Conservation (phyloP, 1,140 invertebrate genomes). For the Leptinotarsa lineolata region DNA sequence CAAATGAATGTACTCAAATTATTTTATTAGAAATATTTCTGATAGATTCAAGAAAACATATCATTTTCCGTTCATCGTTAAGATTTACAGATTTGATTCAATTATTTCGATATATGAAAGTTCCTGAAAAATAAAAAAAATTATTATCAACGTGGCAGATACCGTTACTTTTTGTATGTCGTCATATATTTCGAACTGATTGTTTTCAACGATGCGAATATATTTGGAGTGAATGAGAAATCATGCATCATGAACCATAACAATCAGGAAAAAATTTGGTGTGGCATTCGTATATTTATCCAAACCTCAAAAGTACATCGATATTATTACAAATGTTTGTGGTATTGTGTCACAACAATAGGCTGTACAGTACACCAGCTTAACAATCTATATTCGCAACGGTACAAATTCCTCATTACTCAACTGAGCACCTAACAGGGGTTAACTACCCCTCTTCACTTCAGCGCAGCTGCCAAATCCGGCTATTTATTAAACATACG, state of each 20-base stretch:
- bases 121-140: too few species aligned
- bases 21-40: too few species aligned
- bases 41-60: too few species aligned
- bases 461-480: constrained; percentile 49
- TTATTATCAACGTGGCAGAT: too few species aligned
- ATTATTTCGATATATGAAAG: too few species aligned
- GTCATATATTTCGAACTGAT: too few species aligned
- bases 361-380: constrained; percentile 25
- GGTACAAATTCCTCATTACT: neutral
- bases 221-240: neutral
- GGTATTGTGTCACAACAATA: constrained; percentile 48
- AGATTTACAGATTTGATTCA: too few species aligned
- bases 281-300: constrained; percentile 31
- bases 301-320: constrained; percentile 49
- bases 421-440: constrained; percentile 28
- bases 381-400: neutral
- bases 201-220: too few species aligned
- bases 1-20: too few species aligned
- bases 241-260: constrained; percentile 6
- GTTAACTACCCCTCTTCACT: constrained; percentile 46
- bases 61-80: too few species aligned
- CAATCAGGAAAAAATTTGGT: constrained; percentile 21
- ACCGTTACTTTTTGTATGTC: too few species aligned
- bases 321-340: constrained; percentile 50
- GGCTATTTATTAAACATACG: constrained; percentile 55